Conservation (phyloP, 2,113 vertebrate species). For the Ivindomyrus marchei region DNA sequence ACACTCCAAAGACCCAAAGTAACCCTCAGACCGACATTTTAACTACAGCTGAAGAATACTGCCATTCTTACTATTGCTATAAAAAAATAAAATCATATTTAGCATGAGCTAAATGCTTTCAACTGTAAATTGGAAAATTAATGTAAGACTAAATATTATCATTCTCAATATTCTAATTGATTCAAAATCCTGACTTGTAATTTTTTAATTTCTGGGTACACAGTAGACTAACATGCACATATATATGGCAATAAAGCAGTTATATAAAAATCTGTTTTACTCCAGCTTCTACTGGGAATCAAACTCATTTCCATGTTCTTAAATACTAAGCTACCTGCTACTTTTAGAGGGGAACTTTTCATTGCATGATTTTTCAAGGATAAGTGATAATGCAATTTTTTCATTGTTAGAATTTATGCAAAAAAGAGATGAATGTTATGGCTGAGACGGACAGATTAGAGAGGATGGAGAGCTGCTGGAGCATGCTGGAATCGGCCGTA, state of each 20-base stretch:
- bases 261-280: not conserved
- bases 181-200: not conserved
- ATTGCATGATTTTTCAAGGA: not conserved
- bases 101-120: not conserved
- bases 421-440: not conserved
- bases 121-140: not conserved
- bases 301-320: not conserved
- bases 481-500: not conserved
- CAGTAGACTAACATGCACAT: not conserved
- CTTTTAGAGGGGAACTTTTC: not conserved
- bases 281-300: not conserved
- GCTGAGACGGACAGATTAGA: not conserved
- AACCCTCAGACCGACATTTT: not conserved
- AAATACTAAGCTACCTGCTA: not conserved
- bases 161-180: not conserved
- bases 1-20: not conserved
- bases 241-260: not conserved
- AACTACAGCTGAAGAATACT: not conserved
- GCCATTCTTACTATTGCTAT: not conserved
- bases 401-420: not conserved
- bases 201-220: not conserved
- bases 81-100: not conserved
- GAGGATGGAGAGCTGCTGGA: not conserved
- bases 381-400: not conserved
- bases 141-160: not conserved